Base-by-base conservation (phyloP, 2,888 invertebrate genomes). In the Xanthorhoe designata region DNA sequence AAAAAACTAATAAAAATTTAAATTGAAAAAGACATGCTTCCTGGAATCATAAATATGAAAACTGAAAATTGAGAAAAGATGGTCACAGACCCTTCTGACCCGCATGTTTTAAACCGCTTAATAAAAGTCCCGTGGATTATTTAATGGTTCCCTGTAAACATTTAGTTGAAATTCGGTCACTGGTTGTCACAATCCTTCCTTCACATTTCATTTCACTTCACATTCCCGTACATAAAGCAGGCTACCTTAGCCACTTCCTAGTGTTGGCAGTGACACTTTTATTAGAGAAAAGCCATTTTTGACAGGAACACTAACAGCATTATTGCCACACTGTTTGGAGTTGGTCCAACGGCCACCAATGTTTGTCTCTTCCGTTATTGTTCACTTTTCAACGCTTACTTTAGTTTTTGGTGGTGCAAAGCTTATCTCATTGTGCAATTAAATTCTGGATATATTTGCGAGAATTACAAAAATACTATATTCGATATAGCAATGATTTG, bases 301-400 rank as follows among this genome's bases (percentile, higher is more conserved):
- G 84, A 85, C 82, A 76, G 76, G 72, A 58, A 72, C 75, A 75
- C 80, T 84, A 86, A 85, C 83, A 75, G 80, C 75, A 80, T 85
- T 85, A 87, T 83, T 81, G 82, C 80, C 84, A 82, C 83, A 79
- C 79, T 79, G 83, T 85, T 87, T 86, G 86, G 86, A 82, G 60
- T 42, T 49, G 56, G 66, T 78, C 86, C 86, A 86, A 78, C 49
- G 53, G 63, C 62, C 67, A 61, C 66, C 66, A 72, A 76, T 73
- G 80, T 82, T 80, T 74, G 71, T 66, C 67, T 69, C 70, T 67
- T 50, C 35, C 38, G 32, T 54, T 74, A 63, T 73, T 70, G 61
- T 61, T 49, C 8, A 45, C 24, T 19, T 51, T 66, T 59, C 55
- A 57, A 52, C 61, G 38, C 53, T 32, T 7, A 24, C 32, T 60